A percentile compares a stretch with the other conserved stretches of the same genome.
Evolutionary conservation across 2,888 invertebrate genomes (phyloP).

Genomic region (Eretmocerus hayati): DNA sequence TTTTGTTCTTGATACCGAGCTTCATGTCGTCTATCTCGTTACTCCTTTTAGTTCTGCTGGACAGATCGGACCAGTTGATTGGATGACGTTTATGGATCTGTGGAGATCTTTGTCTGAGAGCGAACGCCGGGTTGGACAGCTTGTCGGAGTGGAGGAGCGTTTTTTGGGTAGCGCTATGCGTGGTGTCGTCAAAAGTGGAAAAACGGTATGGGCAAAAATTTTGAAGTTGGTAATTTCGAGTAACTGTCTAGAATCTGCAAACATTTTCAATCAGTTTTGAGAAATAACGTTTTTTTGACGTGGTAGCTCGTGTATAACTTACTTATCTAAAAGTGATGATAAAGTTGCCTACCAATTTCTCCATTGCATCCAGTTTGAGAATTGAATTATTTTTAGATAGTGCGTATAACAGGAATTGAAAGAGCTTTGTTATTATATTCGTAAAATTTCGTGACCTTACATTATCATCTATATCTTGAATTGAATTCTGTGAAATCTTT

Average conservation of each 20-base stretch:
- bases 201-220: slow-evolving; percentile 33
- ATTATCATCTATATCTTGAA: too few relatives aligned
- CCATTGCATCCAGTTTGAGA: too few relatives aligned
- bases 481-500: too few relatives aligned
- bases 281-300: too few relatives aligned
- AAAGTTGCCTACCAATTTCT: too few relatives aligned
- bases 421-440: too few relatives aligned
- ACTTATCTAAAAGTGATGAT: not conserved
- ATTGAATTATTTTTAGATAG: too few relatives aligned
- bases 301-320: not conserved
- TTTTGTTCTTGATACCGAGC: slow-evolving; percentile 87
- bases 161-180: slow-evolving; percentile 74
- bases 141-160: slow-evolving; percentile 82
- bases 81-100: slow-evolving; percentile 69
- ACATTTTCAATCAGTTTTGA: too few relatives aligned
- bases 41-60: slow-evolving; percentile 86
- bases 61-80: slow-evolving; percentile 69
- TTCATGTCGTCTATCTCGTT: slow-evolving; percentile 91
- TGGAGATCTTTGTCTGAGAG: slow-evolving; percentile 75
- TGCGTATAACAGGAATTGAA: too few relatives aligned
- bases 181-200: slow-evolving; percentile 53
- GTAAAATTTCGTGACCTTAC: too few relatives aligned
- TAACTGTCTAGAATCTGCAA: too few relatives aligned
- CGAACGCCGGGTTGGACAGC: slow-evolving; percentile 78
- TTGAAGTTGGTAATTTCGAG: too few relatives aligned